A percentile compares a stretch with the other conserved stretches of the same genome.
phyloP scores from a whole-genome alignment of 2,113 vertebrate species.

The Serinus canaria region DNA sequence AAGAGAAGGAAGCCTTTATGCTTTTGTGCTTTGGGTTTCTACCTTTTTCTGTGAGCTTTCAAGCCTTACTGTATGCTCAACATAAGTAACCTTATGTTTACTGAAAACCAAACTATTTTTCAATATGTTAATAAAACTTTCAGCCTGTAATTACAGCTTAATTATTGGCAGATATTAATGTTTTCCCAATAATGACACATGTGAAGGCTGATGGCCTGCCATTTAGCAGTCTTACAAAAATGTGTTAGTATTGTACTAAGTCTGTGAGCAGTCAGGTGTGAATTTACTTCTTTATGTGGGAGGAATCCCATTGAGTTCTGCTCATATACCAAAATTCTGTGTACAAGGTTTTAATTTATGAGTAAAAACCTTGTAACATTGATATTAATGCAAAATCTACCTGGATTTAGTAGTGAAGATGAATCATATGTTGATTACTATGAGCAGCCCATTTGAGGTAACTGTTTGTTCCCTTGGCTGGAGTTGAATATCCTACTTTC shows the following conservation, averaged over 20 bases:
- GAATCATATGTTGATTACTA: neutral
- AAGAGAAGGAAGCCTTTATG: neutral
- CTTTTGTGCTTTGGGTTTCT: neutral
- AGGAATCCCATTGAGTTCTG: neutral
- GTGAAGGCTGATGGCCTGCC: neutral
- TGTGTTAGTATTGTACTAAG: neutral
- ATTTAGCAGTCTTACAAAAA: neutral
- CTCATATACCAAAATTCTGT: neutral
- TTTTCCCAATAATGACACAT: neutral
- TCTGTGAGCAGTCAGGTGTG: neutral
- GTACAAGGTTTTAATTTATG: neutral
- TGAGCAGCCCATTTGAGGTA: neutral
- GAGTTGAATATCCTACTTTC: neutral
- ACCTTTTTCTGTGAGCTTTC: neutral
- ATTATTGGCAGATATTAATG: neutral
- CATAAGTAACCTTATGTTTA: neutral
- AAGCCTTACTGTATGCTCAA: neutral
- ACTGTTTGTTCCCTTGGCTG: neutral
- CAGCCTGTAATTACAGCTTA: neutral
- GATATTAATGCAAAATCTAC: neutral
- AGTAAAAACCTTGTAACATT: neutral
- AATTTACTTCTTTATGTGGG: neutral
- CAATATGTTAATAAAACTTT: neutral
- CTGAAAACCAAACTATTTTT: neutral
- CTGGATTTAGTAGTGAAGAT: neutral